Evolutionary conservation across 2,888 invertebrate species (phyloP).

Genomic region (Napeogenes inachia): DNA sequence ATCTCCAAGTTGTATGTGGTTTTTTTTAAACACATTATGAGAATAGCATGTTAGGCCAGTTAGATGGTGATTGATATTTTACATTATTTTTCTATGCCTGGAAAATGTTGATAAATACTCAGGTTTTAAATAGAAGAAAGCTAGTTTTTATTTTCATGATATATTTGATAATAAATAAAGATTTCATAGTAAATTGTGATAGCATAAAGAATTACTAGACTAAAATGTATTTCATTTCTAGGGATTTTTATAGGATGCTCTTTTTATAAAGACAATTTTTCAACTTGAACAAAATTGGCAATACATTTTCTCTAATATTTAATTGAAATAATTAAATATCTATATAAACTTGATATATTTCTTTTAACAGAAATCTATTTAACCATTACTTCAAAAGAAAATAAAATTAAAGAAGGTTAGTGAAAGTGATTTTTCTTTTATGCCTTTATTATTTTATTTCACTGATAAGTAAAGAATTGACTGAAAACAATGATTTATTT

Average conservation of each 20-base stretch:
- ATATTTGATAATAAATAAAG: constrained; percentile 12
- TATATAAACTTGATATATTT: constrained; percentile 1
- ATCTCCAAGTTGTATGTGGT: constrained; percentile 27
- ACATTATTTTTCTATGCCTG: constrained; percentile 34
- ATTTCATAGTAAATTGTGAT: constrained; percentile 23
- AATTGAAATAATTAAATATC: constrained; percentile 13
- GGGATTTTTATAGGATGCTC: constrained; percentile 6
- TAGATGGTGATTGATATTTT: constrained; percentile 28
- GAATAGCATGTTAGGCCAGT: constrained; percentile 21
- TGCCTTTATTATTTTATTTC: constrained; percentile 75
- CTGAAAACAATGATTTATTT: constrained; percentile 75
- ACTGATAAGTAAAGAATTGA: constrained; percentile 74
- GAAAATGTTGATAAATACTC: constrained; percentile 33
- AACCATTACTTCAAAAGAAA: constrained; percentile 29
- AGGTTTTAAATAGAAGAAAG: constrained; percentile 29
- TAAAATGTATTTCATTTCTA: constrained; percentile 23
- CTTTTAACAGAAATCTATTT: constrained; percentile 22
- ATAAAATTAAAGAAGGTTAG: constrained; percentile 27
- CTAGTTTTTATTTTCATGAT: constrained; percentile 25
- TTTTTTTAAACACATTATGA: constrained; percentile 8
- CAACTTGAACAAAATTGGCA: constrained; percentile 13
- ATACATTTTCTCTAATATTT: constrained; percentile 11
- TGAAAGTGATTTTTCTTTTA: constrained; percentile 40
- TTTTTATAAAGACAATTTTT: constrained; percentile 14
- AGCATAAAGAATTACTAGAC: constrained; percentile 19